These are phyloP conservation scores for Glyphotaelius pellucidus DNA, from an alignment of 2,888 invertebrate species.

Conservation along the genomic window DNA sequence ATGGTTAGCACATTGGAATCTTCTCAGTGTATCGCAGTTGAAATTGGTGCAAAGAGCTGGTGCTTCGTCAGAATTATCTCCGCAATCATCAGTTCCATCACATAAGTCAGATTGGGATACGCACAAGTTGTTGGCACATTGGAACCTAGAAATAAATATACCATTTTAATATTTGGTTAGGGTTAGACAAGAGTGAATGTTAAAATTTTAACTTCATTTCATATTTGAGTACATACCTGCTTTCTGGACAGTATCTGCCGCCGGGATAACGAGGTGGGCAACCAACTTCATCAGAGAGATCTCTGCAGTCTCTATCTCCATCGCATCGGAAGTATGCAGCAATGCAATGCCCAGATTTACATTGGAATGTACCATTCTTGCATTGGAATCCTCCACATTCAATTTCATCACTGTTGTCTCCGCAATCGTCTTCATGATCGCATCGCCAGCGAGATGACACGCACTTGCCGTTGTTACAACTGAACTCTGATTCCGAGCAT, in stretches of 20 bases:
- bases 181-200: not conserved
- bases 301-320: conserved; percentile 92
- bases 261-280: conserved; percentile 93
- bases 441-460: conserved; percentile 96
- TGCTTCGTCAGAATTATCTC: conserved; percentile 95
- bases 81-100: conserved; percentile 97
- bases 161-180: conserved; percentile 2
- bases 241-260: conserved; percentile 92
- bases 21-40: conserved; percentile 88
- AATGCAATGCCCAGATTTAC: conserved; percentile 94
- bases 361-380: conserved; percentile 94
- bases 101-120: conserved; percentile 94
- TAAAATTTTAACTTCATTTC: not conserved
- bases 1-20: conserved; percentile 94
- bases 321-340: conserved; percentile 92
- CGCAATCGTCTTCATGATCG: conserved; percentile 97
- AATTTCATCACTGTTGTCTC: conserved; percentile 94
- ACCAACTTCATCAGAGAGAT: conserved; percentile 92
- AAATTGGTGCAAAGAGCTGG: conserved; percentile 88
- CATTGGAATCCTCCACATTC: conserved; percentile 90
- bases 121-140: conserved; percentile 95
- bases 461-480: conserved; percentile 92
- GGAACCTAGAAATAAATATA: conserved; percentile 81
- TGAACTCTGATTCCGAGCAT: conserved; percentile 96
- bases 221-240: conserved; percentile 71